phyloP scores from a whole-genome alignment of 2,113 vertebrate genomes.

The Channa maculata region DNA sequence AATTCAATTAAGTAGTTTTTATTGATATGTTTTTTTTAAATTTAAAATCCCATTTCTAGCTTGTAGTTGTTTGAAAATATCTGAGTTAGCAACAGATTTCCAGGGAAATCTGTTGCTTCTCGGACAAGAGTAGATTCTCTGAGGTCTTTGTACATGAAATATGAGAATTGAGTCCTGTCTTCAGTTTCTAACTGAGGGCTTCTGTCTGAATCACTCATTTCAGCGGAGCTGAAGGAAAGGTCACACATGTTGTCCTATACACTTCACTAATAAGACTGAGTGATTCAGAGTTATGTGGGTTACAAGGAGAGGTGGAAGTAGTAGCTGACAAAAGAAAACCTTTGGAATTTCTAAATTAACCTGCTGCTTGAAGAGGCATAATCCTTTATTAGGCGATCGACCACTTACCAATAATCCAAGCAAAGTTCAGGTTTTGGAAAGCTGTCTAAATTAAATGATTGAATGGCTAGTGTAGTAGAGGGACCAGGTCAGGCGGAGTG shows the following conservation, averaged over 20 bases:
- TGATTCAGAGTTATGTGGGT: slow-evolving; percentile 37
- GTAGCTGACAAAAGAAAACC: slow-evolving; percentile 10
- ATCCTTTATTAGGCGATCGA: slow-evolving; percentile 13
- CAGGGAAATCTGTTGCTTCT: slow-evolving; percentile 8
- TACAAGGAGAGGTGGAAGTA: slow-evolving; percentile 15
- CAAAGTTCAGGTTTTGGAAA: slow-evolving; percentile 28
- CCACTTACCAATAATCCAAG: slow-evolving; percentile 35
- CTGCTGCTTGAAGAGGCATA: slow-evolving; percentile 4
- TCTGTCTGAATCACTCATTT: slow-evolving; percentile 63
- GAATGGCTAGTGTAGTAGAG: slow-evolving; percentile 12
- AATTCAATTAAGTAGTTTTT: slow-evolving; percentile 47
- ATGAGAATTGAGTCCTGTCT: slow-evolving; percentile 56
- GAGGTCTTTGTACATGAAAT: slow-evolving; percentile 66
- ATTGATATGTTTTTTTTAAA: not conserved
- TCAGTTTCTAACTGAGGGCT: slow-evolving; percentile 58
- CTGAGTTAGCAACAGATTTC: slow-evolving; percentile 22
- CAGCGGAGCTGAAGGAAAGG: slow-evolving; percentile 64
- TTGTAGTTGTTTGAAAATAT: slow-evolving; percentile 6
- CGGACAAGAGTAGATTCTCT: slow-evolving; percentile 37
- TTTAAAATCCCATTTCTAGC: slow-evolving; percentile 12
- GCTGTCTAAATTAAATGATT: slow-evolving; percentile 35
- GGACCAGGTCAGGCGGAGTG: slow-evolving; percentile 57
- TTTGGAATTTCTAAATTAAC: not conserved
- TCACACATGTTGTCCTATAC: slow-evolving; percentile 65
- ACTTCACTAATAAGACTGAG: slow-evolving; percentile 52